Percentiles rank a stretch among this genome's conserved stretches.
Conservation (phyloP, 2,797 vertebrate genomes). For the Eleutherodactylus coqui region DNA sequence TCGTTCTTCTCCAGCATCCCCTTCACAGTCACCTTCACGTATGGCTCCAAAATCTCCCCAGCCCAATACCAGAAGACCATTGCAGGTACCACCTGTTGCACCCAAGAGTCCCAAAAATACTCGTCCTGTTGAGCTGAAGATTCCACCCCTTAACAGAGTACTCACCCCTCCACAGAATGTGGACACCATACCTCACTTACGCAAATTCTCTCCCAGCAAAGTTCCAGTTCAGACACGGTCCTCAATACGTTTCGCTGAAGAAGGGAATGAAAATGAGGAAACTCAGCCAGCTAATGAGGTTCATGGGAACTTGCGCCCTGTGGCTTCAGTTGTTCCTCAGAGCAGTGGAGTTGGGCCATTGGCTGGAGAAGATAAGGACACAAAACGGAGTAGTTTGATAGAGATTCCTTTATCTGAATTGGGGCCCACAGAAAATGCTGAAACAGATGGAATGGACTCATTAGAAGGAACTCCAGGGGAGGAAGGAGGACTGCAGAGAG, state of each 20-base stretch:
- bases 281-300: conserved; percentile 77
- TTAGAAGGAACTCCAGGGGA: conserved; percentile 76
- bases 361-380: conserved; percentile 55
- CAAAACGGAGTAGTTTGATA: conserved; percentile 82
- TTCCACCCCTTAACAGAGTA: conserved; percentile 79
- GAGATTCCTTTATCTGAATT: conserved; percentile 86
- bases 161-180: conserved; percentile 84
- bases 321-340: conserved; percentile 62
- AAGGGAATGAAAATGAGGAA: conserved; percentile 61
- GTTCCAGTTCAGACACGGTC: conserved; percentile 85
- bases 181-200: conserved; percentile 87
- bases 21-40: conserved; percentile 82
- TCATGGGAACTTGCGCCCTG: conserved; percentile 66
- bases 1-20: conserved; percentile 68
- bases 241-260: conserved; percentile 81
- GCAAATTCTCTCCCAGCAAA: conserved; percentile 83
- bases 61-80: conserved; percentile 74
- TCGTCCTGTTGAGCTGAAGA: conserved; percentile 77
- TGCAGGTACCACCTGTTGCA: conserved; percentile 78
- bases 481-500: conserved; percentile 70
- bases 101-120: conserved; percentile 87
- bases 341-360: conserved; percentile 58
- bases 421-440: conserved; percentile 72
- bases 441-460: conserved; percentile 74
- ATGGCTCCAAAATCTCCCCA: conserved; percentile 80